Conservation (phyloP, 1,140 invertebrate genomes). For the Drosophila lowei region DNA sequence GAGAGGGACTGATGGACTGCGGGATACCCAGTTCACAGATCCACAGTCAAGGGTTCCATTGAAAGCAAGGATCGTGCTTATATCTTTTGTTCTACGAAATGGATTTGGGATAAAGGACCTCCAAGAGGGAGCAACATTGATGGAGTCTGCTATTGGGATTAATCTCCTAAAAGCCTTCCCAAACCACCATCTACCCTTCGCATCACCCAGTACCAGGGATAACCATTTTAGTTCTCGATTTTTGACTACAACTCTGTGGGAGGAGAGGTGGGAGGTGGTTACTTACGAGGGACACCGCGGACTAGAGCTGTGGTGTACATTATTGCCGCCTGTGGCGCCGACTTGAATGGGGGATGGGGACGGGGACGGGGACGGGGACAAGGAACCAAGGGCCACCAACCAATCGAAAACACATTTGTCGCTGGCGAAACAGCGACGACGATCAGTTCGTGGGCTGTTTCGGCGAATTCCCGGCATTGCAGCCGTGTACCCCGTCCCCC, state of each 20-base stretch:
- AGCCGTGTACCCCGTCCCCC: neutral
- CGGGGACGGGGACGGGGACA: neutral
- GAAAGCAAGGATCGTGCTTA: too few species aligned
- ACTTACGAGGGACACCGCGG: conserved; percentile 1
- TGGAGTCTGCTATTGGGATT: too few species aligned
- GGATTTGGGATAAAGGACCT: too few species aligned
- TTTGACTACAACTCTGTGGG: conserved; percentile 25
- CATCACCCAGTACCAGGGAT: conserved; percentile 15
- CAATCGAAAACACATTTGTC: conserved; percentile 82
- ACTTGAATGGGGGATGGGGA: conserved; percentile 14
- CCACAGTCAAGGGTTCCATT: too few species aligned
- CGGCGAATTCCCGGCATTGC: conserved; percentile 70
- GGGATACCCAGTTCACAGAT: too few species aligned
- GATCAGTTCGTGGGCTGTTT: conserved; percentile 78
- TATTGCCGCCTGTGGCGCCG: conserved; percentile 66
- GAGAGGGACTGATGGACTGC: neutral
- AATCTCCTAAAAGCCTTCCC: too few species aligned
- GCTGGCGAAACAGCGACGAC: conserved; percentile 53
- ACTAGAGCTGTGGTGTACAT: conserved; percentile 47
- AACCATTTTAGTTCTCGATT: conserved; percentile 69
- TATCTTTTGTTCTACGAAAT: too few species aligned
- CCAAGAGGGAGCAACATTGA: too few species aligned
- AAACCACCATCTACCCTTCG: neutral
- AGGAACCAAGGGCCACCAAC: conserved; percentile 39
- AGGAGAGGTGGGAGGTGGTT: neutral